A percentile compares a stretch with the other conserved stretches of the same genome.
These are phyloP conservation scores for Crypturellus undulatus DNA, from an alignment of 2,113 vertebrate species.

Conservation along the genomic window DNA sequence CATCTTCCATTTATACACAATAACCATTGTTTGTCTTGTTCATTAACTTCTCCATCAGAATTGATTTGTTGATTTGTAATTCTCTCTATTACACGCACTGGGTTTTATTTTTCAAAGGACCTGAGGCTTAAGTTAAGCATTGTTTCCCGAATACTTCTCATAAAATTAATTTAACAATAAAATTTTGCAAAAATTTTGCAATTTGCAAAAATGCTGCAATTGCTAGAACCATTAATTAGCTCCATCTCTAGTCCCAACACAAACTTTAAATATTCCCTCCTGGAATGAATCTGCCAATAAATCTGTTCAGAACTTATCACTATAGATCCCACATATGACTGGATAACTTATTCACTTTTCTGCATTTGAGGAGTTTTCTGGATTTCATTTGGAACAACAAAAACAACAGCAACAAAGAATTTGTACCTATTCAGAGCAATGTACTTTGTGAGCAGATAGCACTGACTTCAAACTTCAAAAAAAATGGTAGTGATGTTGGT, in stretches of 20 bases:
- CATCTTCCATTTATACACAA: not conserved
- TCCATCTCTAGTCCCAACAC: not conserved
- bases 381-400: not conserved
- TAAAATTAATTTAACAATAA: not conserved
- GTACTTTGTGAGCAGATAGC: not conserved
- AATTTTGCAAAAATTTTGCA: not conserved
- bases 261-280: not conserved
- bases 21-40: not conserved
- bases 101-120: not conserved
- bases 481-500: not conserved
- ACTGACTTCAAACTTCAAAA: not conserved
- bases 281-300: not conserved
- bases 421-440: not conserved
- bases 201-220: not conserved
- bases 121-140: not conserved
- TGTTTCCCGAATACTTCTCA: not conserved
- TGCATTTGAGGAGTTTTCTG: not conserved
- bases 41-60: not conserved
- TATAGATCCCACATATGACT: not conserved
- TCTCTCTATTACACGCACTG: fast-evolving
- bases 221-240: not conserved
- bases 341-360: not conserved
- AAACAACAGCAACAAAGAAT: not conserved
- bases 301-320: fast-evolving
- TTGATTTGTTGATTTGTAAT: not conserved